Base-by-base conservation (phyloP, 1,140 invertebrate genomes). In the Pogonognathellus flavescens region DNA sequence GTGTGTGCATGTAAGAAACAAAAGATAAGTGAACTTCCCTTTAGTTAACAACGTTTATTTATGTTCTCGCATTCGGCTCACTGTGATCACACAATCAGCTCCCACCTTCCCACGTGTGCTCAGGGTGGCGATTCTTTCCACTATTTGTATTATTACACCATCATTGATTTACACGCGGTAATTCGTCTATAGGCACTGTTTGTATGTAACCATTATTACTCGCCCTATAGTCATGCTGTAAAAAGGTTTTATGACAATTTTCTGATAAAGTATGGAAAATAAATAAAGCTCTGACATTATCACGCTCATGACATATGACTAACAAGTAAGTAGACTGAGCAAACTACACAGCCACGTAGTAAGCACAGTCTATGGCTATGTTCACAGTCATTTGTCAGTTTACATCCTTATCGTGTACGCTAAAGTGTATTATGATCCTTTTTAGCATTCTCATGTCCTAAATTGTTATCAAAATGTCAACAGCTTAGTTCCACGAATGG, bases 31-130 rank as follows among this genome's bases (percentile, higher is more conserved):
- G 25, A 66, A 25, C 62, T 25, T 66, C 62, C 70, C 41, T 49
- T 76, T 31, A 31, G 70, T 76, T 76, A 49, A 76, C 70, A 76
- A 76, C 25, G 16, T 76, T 76, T 76, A 76, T 76, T 76, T 76
- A 76, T 76, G 70, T 76, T 76, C 41, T 76, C 70, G 16, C 41
- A 13, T 76, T 76, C 31, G 41, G 70, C 62, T 66, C 62, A 66
- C 62, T 25, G 20, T 66, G 20, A 66, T 66, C 62, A 66, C 22
- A 66, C 62, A 66, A 66, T 76, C 70, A 76, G 70, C 70, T 76
- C 70, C 70, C 70, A 49, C 70, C 70, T 50, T 41, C 6, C 70
- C 25, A 41, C 70, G 41, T 50, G 70, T 76, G 2, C 41, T 76
- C 41, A 66, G 25, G 62, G 62, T 25, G 62, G 22, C 22, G 20